A percentile compares a stretch with the other conserved stretches of the same genome.
phyloP scores from a whole-genome alignment of 2,888 invertebrate species.

The Watsonalla cultraria region DNA sequence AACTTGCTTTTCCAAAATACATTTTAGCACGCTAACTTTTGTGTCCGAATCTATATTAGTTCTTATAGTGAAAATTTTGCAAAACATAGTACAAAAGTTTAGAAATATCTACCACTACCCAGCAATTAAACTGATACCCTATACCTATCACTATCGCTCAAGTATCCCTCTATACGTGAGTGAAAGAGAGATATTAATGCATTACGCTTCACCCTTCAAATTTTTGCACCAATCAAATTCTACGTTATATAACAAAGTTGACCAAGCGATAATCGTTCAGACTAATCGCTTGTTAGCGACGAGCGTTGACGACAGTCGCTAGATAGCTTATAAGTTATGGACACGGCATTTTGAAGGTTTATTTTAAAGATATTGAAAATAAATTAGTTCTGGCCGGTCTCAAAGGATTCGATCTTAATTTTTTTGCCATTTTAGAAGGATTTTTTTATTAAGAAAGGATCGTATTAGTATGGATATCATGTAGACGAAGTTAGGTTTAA shows the following conservation, averaged over 20 bases:
- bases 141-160: conserved; percentile 73
- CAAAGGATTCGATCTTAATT: neutral
- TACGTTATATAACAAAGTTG: conserved; percentile 29
- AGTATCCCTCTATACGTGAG: conserved; percentile 48
- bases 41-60: conserved; percentile 71
- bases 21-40: conserved; percentile 52
- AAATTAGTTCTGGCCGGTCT: conserved; percentile 31
- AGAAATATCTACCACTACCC: conserved; percentile 76
- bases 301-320: conserved; percentile 4
- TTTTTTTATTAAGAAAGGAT: neutral
- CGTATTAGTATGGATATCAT: conserved; percentile 14
- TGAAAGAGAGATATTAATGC: conserved; percentile 43
- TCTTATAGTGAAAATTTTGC: conserved; percentile 76
- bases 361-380: conserved; percentile 10
- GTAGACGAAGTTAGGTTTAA: conserved; percentile 43
- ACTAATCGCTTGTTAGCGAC: neutral
- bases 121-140: conserved; percentile 69
- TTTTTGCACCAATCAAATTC: conserved; percentile 57
- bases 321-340: conserved; percentile 11
- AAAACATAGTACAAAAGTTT: conserved; percentile 79
- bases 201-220: conserved; percentile 31
- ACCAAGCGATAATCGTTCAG: conserved; percentile 18
- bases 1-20: conserved; percentile 52
- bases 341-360: conserved; percentile 14
- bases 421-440: neutral